Conservation (phyloP, 2,113 vertebrate genomes). For the Pollachius pollachius region DNA sequence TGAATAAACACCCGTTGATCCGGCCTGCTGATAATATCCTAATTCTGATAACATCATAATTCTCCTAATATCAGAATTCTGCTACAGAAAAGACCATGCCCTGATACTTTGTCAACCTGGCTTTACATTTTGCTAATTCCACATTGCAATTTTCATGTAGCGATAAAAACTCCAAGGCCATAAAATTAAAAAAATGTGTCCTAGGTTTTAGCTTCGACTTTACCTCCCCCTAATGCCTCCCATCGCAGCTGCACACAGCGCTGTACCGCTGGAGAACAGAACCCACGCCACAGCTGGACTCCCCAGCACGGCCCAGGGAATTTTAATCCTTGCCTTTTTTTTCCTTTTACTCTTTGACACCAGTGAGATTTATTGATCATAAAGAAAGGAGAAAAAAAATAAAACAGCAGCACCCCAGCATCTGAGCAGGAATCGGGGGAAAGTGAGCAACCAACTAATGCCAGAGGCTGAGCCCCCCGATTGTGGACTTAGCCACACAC, state of each 20-base stretch:
- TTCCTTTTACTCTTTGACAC: conserved; percentile 71
- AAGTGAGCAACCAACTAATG: conserved; percentile 59
- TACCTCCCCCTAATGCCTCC: conserved; percentile 53
- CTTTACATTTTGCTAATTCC: conserved; percentile 43
- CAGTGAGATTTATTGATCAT: conserved; percentile 75
- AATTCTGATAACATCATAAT: no score
- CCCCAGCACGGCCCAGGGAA: conserved; percentile 75
- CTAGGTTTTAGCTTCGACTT: conserved; percentile 61
- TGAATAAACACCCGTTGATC: no score
- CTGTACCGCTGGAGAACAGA: conserved; percentile 69
- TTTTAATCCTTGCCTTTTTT: conserved; percentile 76
- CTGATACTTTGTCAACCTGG: no score
- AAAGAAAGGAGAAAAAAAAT: conserved; percentile 52
- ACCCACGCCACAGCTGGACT: conserved; percentile 75
- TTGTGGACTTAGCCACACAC: conserved; percentile 54
- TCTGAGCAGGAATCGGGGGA: conserved; percentile 52
- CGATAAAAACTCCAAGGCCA: conserved; percentile 35
- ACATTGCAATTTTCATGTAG: conserved; percentile 60
- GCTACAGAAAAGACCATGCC: no score
- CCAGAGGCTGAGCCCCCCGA: conserved; percentile 45
- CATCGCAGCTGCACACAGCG: conserved; percentile 76
- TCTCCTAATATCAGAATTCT: no score
- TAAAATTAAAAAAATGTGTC: conserved; percentile 68
- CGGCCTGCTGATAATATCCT: no score
- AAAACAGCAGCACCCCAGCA: conserved; percentile 50